Evolutionary conservation across 2,888 invertebrate species (phyloP), one percentile per base, ranked within the genome.

Genomic region (Nudaria mundana): DNA sequence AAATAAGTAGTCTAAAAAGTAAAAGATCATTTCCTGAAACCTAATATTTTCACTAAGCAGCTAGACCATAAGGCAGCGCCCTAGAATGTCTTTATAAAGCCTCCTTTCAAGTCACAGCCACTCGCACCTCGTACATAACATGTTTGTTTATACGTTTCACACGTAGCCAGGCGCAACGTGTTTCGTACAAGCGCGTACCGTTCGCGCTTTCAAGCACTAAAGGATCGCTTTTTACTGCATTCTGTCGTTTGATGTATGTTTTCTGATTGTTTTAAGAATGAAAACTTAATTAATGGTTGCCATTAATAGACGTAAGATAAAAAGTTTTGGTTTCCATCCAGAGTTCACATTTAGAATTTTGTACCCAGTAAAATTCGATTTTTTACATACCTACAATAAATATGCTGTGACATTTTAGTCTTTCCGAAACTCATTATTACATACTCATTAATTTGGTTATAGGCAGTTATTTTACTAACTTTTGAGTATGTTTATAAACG

Each of bases 101-200:
- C 64, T 72, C 64, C 70, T 71, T 76, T 80, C 72, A 75, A 67
- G 66, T 63, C 65, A 56, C 56, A 63, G 66, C 67, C 66, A 71
- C 72, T 74, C 62, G 57, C 66, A 56, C 62, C 60, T 67, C 57
- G 52, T 49, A 47, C 61, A 67, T 48, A 60, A 62, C 62, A 52
- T 71, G 73, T 80, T 76, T 78, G 76, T 80, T 81, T 79, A 71
- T 78, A 75, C 71, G 71, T 76, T 81, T 81, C 77, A 76, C 80
- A 77, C 77, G 74, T 70, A 60, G 59, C 56, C 63, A 63, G 63
- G 64, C 66, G 59, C 60, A 62, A 66, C 65, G 71, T 71, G 70
- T 68, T n/a, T 63, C 66, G 56, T 56, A 57, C 59, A 54, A 70
- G n/a, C n/a, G n/a, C n/a, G 69, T 61, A 66, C 66, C 68, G 64